A percentile compares a stretch with the other conserved stretches of the same genome.
phyloP scores from a whole-genome alignment of 2,113 vertebrate species.

The Alethe castanea region DNA sequence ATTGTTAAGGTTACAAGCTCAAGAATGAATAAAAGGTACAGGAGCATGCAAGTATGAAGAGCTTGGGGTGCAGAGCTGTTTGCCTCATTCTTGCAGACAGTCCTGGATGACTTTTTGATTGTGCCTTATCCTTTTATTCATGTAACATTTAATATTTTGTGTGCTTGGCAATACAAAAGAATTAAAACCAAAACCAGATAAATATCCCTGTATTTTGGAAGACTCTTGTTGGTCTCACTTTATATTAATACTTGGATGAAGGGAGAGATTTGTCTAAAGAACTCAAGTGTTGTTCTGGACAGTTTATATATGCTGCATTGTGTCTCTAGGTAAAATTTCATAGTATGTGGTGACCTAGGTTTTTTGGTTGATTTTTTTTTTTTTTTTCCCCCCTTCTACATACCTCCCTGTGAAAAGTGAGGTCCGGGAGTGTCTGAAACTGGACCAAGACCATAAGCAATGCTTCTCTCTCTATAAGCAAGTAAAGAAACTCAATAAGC shows the following conservation, averaged over 20 bases:
- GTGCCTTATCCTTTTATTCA: background rate
- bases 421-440: slow-evolving; percentile 95
- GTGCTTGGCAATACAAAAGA: background rate
- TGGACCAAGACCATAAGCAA: slow-evolving; percentile 95
- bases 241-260: background rate
- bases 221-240: background rate
- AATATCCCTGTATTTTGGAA: background rate
- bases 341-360: background rate
- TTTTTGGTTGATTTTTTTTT: background rate
- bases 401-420: slow-evolving; percentile 74
- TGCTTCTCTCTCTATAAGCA: slow-evolving; percentile 96
- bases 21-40: background rate
- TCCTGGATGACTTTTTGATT: background rate
- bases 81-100: background rate
- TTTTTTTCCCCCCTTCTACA: accelerated
- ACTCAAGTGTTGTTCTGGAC: background rate
- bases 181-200: background rate
- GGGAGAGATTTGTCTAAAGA: background rate
- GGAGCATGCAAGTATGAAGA: background rate
- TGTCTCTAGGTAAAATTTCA: background rate
- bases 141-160: background rate
- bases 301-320: background rate
- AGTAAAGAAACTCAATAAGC: slow-evolving; percentile 96
- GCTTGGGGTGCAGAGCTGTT: background rate
- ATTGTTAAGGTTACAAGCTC: background rate